Evolutionary conservation across 2,797 vertebrate species (phyloP), one percentile per base, ranked within the genome.

Genomic region (Spinibarbus caldwelli): DNA sequence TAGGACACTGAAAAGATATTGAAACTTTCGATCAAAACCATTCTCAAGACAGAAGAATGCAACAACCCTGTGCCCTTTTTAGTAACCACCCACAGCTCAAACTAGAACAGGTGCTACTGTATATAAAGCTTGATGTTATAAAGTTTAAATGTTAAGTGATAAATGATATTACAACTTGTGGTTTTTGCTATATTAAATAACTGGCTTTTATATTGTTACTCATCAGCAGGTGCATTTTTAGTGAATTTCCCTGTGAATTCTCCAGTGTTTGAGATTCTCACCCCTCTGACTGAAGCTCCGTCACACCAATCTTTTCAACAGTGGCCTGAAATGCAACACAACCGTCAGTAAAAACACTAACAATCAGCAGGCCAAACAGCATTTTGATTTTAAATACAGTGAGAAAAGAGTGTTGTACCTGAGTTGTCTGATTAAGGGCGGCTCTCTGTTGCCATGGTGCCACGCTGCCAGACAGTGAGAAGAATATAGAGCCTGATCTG

Each of bases 361-460:
- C 2, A 15, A 10, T 38, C n/a, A n/a, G n/a, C n/a, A n/a, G n/a
- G n/a, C n/a, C 47, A 17, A 11, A 21, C 67, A 34, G 12, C n/a
- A n/a, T n/a, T n/a, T n/a, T n/a, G 47, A 62, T 19, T 83, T 41
- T 19, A 38, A 57, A 45, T 31, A 26, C 23, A 68, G 26, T 19
- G 8, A 67, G 4, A n/a, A 64, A 83, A 21, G 19, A 49, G 11
- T 2, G 23, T 34, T 87, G 0, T 86, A 97, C 96, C 92, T 98
- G 96, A 0, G 92, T 95, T 68, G 91, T 97, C 92, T 96, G 96
- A 87, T 97, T 95, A 84, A 97, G 91, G 0, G 95, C 95, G 41
- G 92, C 94, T 54, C 95, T 94, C 89, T 95, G 93, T 89, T 97
- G 96, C 96, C 96, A 97, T 0, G 96, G 96, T 0, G 96, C 96